These are phyloP conservation scores for Gambelia wislizenii DNA, from an alignment of 2,797 vertebrate species.

Conservation along the genomic window DNA sequence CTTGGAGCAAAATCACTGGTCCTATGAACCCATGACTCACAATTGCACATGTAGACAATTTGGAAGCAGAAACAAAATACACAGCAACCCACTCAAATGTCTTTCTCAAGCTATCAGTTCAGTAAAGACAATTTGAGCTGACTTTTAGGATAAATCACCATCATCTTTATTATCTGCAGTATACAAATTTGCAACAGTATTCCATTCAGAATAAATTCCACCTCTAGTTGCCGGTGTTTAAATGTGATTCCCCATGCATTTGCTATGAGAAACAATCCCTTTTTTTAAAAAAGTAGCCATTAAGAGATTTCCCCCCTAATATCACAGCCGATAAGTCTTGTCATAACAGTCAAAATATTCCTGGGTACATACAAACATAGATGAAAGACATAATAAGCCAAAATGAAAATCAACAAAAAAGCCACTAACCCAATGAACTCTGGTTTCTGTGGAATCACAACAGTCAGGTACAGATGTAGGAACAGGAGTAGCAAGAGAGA, in stretches of 20 bases:
- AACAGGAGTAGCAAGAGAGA: constrained; percentile 46
- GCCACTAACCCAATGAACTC: background rate
- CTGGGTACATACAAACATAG: background rate
- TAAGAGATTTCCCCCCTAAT: background rate
- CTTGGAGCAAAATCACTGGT: background rate
- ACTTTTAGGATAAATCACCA: background rate
- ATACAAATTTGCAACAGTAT: background rate
- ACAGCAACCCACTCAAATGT: too few species aligned
- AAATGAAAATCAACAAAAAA: background rate
- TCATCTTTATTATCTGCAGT: rapidly evolving
- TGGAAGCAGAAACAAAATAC: background rate
- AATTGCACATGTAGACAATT: constrained; percentile 5
- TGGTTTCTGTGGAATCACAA: background rate
- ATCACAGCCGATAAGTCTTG: background rate
- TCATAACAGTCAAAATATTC: background rate
- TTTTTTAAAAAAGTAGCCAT: background rate
- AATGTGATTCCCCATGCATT: background rate
- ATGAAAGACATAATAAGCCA: background rate
- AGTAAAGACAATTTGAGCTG: rapidly evolving
- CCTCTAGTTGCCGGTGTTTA: background rate
- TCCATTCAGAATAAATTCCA: background rate
- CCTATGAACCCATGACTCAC: constrained; percentile 12
- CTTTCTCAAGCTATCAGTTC: background rate
- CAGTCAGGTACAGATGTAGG: constrained; percentile 26
- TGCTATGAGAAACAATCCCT: background rate